These are phyloP conservation scores for Carcharodon carcharias DNA, from an alignment of 2,797 vertebrate genomes.

Conservation along the genomic window DNA sequence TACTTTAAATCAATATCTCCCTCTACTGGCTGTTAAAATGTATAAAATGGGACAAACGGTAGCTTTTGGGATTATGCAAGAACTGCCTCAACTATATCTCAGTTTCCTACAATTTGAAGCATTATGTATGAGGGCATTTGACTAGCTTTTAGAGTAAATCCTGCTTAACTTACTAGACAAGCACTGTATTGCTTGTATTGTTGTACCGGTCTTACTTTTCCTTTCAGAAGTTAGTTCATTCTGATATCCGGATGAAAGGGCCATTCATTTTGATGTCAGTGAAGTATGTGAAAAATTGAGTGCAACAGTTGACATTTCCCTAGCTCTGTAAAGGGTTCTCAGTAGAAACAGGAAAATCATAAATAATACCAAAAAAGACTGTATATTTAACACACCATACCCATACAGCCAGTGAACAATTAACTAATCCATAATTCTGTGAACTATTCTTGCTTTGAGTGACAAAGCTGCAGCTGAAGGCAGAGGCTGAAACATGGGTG, in stretches of 20 bases:
- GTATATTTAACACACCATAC: background rate
- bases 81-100: background rate
- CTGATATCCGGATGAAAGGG: background rate
- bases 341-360: background rate
- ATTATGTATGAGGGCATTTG: background rate
- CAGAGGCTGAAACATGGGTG: background rate
- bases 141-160: background rate
- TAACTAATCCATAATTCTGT: background rate
- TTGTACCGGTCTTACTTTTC: background rate
- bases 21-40: conserved; percentile 7
- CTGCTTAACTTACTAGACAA: background rate
- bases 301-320: background rate
- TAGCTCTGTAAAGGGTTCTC: background rate
- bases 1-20: conserved; percentile 4
- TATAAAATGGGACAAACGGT: background rate
- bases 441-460: background rate
- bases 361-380: background rate
- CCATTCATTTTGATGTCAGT: background rate
- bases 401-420: background rate
- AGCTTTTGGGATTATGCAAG: too few relatives aligned
- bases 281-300: background rate
- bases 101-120: background rate
- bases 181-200: background rate
- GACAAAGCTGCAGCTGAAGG: background rate
- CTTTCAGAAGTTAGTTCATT: background rate